Conservation (phyloP, 2,113 vertebrate species). For the Cephalopterus ornatus region DNA sequence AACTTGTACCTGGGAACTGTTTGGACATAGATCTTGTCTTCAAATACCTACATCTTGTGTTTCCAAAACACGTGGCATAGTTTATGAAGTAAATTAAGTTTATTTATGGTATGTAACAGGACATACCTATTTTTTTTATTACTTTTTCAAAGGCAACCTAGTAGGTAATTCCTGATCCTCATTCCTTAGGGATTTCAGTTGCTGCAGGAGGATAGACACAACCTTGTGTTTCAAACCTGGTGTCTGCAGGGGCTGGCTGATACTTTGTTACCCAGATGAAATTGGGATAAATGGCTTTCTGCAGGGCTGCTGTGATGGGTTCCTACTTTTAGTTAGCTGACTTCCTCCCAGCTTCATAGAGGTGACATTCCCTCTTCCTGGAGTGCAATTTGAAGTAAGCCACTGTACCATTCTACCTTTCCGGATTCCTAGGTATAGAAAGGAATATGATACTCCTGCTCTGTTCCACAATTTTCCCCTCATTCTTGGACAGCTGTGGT, state of each 20-base stretch:
- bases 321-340: not conserved
- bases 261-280: not conserved
- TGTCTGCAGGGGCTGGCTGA: not conserved
- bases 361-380: not conserved
- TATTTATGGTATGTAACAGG: not conserved
- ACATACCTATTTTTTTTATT: not conserved
- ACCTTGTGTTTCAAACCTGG: not conserved
- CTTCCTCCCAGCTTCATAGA: not conserved
- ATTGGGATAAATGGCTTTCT: not conserved
- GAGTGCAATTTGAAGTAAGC: not conserved
- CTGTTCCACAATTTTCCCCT: not conserved
- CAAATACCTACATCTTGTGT: not conserved
- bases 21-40: not conserved
- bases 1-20: not conserved
- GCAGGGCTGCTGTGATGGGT: not conserved
- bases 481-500: not conserved
- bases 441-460: fast-evolving
- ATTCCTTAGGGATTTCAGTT: not conserved
- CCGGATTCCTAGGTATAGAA: not conserved
- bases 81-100: not conserved
- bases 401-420: not conserved
- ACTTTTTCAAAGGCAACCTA: not conserved
- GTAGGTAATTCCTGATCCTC: not conserved
- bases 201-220: not conserved
- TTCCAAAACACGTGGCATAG: not conserved